Percentiles rank a stretch among this genome's conserved stretches.
Conservation (phyloP, 2,113 vertebrate species). For the Ceratotherium simum region DNA sequence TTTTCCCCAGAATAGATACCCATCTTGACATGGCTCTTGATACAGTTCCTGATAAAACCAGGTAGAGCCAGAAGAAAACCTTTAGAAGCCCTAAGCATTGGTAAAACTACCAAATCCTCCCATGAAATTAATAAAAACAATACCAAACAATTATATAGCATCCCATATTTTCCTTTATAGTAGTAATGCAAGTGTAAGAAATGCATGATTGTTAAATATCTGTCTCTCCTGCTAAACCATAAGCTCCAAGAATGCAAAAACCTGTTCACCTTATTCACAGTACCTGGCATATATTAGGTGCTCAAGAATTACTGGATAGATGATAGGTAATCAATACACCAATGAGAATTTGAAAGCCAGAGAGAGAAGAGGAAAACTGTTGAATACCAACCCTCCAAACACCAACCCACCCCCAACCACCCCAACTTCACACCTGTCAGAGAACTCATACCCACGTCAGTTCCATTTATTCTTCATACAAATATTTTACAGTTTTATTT, state of each 20-base stretch:
- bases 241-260: not conserved
- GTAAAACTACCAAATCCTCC: not conserved
- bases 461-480: constrained; percentile 79
- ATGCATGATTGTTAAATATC: not conserved
- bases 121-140: not conserved
- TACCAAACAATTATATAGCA: not conserved
- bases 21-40: not conserved
- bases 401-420: not conserved
- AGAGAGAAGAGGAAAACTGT: not conserved
- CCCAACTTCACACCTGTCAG: not conserved
- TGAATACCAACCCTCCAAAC: not conserved
- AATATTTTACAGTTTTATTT: constrained; percentile 83
- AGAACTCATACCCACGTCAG: constrained; percentile 5
- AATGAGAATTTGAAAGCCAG: not conserved
- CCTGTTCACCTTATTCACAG: not conserved
- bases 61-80: not conserved
- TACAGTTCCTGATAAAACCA: not conserved
- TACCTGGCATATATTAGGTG: not conserved
- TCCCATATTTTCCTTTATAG: not conserved
- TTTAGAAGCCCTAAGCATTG: not conserved
- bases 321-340: not conserved
- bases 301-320: not conserved
- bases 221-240: not conserved
- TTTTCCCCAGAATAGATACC: not conserved
- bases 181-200: not conserved